phyloP scores from a whole-genome alignment of 30 jellyfish, hydroid and myxozoan genomes.

The Chrysaora quinquecirrha region DNA sequence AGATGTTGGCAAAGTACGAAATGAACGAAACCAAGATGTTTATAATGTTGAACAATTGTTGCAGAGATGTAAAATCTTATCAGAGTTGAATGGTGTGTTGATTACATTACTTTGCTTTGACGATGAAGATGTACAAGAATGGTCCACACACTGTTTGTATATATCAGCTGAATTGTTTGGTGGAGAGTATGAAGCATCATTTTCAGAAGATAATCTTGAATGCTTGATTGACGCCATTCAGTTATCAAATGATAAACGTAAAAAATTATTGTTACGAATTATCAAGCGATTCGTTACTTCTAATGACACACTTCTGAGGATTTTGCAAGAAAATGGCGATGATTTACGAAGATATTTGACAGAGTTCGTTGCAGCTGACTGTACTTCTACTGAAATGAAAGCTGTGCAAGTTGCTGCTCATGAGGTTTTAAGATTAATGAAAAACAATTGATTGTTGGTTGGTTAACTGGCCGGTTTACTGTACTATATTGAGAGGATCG shows the following conservation, averaged over 20 bases:
- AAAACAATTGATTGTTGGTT: too few species aligned
- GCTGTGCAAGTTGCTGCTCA: slow-evolving; percentile 26
- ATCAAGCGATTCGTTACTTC: slow-evolving; percentile 73
- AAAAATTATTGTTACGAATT: slow-evolving; percentile 75
- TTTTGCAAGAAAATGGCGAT: slow-evolving; percentile 16
- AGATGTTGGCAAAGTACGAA: slow-evolving; percentile 11
- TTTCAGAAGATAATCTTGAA: slow-evolving; percentile 79
- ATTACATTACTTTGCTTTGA: slow-evolving; percentile 77
- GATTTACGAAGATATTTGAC: slow-evolving; percentile 12
- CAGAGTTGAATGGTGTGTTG: slow-evolving; percentile 83
- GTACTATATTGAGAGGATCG: too few species aligned
- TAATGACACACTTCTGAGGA: slow-evolving; percentile 23
- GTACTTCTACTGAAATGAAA: slow-evolving; percentile 26
- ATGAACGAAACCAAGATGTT: slow-evolving; percentile 21
- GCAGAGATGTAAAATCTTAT: slow-evolving; percentile 42
- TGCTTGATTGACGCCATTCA: slow-evolving; percentile 73
- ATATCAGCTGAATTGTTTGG: slow-evolving; percentile 94
- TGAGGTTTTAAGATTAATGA: slow-evolving; percentile 20
- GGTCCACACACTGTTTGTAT: slow-evolving; percentile 92
- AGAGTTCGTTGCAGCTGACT: slow-evolving; percentile 10
- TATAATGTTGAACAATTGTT: slow-evolving; percentile 74
- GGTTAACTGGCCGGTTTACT: too few species aligned
- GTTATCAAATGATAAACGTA: slow-evolving; percentile 49
- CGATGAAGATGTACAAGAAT: slow-evolving; percentile 84
- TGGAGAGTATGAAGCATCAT: slow-evolving; percentile 79